Evolutionary conservation across 30 jellyfish, hydroid and myxozoan genomes (phyloP).

Genomic region (Chironex yamaguchii): DNA sequence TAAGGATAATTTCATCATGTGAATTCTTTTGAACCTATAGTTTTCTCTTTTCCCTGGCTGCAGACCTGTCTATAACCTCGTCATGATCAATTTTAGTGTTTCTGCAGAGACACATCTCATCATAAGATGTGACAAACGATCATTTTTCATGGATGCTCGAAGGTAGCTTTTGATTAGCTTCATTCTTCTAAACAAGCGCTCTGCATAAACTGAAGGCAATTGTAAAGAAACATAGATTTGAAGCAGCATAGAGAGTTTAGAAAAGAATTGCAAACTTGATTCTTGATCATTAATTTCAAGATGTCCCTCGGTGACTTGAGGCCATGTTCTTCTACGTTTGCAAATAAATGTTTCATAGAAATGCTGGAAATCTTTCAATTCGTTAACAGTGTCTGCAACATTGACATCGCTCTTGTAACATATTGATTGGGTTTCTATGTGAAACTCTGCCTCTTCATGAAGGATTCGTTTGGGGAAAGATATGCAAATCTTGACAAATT

Average conservation of each 20-base stretch:
- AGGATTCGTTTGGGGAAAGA: background rate
- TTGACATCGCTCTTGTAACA: background rate
- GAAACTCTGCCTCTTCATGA: constrained; percentile 10
- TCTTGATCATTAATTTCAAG: background rate
- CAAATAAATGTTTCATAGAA: no score
- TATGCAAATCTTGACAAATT: constrained; percentile 1
- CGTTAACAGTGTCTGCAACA: constrained; percentile 4
- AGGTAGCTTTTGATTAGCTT: constrained; percentile 13
- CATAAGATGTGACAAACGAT: background rate
- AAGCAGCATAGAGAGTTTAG: background rate
- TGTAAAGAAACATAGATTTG: background rate
- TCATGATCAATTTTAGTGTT: no score
- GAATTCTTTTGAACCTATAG: no score
- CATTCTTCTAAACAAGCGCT: constrained; percentile 1
- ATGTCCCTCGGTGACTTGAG: constrained; percentile 1
- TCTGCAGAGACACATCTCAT: background rate
- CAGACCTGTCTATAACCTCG: no score
- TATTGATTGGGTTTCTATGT: background rate
- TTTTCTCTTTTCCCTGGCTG: no score
- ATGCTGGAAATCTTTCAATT: constrained; percentile 1
- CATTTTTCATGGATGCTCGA: background rate
- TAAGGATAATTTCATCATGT: no score
- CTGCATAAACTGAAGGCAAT: background rate
- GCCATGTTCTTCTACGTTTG: no score
- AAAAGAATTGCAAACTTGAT: background rate